phyloP scores from a whole-genome alignment of 2,888 invertebrate species.

The Allygus modestus region DNA sequence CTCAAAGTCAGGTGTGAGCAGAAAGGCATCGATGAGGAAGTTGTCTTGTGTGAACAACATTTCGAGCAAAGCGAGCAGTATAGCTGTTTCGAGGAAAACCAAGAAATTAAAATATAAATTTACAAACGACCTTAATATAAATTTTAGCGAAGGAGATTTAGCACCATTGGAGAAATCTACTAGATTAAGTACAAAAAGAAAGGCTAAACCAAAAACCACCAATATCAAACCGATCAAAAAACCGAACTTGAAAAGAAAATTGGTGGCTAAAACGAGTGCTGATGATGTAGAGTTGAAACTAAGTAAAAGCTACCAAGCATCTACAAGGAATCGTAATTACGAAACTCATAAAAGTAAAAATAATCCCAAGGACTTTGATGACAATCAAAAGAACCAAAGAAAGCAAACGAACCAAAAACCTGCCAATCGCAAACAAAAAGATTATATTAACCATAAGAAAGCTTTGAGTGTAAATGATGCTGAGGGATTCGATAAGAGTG shows the following conservation, averaged over 20 bases:
- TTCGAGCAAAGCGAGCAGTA: slow-evolving; percentile 34
- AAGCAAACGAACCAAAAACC: not conserved
- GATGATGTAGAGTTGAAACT: slow-evolving; percentile 21
- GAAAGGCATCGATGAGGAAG: not conserved
- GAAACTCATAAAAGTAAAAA: not conserved
- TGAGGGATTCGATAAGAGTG: not conserved
- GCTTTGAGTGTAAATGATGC: not conserved
- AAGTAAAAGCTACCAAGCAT: slow-evolving; percentile 18
- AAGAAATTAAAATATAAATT: slow-evolving; percentile 19
- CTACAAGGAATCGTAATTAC: slow-evolving; percentile 2
- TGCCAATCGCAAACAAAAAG: not conserved
- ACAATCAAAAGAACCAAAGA: not conserved
- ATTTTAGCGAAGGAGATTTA: slow-evolving; percentile 23
- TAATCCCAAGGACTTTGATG: not conserved
- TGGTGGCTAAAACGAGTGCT: not conserved
- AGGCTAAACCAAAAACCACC: not conserved
- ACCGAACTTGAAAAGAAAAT: slow-evolving; percentile 41
- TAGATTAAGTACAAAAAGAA: slow-evolving; percentile 38
- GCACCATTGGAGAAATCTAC: slow-evolving; percentile 1
- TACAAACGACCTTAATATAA: slow-evolving; percentile 11
- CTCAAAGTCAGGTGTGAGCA: slow-evolving; percentile 23
- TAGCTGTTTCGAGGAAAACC: slow-evolving; percentile 17
- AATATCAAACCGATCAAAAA: not conserved
- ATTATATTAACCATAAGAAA: not conserved
- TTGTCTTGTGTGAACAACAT: not conserved